Base-by-base conservation (phyloP, 2,888 invertebrate genomes). In the Caenorhabditis angaria region DNA sequence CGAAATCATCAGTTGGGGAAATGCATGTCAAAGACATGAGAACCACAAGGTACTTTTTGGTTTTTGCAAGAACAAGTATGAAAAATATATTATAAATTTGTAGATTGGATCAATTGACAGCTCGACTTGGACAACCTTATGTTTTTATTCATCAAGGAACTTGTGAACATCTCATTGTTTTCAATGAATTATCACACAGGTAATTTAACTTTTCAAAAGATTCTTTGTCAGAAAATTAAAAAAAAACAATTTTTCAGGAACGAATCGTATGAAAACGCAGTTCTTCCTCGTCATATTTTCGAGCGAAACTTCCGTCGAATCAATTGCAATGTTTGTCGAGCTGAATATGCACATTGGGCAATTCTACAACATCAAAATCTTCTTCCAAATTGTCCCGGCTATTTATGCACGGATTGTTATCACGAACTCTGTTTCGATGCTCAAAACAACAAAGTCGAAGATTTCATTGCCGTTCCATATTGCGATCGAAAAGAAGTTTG, bases 121-220 rank as follows among this genome's bases (percentile, higher is more conserved):
- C 91, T 6, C 89, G 90, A 51, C 86, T 92, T 6, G 93, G 93
- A 0, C 91, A 91, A 85, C 92, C 93, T 0, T 92, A 92, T 90
- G 91, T 97, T 0, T 97, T 93, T 89, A 91, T 93, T 71, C 97
- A 97, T 89, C 94, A 94, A 88, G 95, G 94, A 10, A 91, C 92
- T 85, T 97, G 96, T 89, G 95, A 97, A 88, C 97, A 97, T 88
- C 88, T 95, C 1, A 90, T 96, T 84, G 90, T 92, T 0, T 92
- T 96, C 88, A 92, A 92, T 0, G 93, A 94, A 87, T 90, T 93
- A 0, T 92, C 91, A 1, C 35, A 78, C 18, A 62, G 76, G 79
- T 78, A 27, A 2, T 27, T 48, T 41, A 18, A n/a, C 24, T 22
- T 50, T 6, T 50, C 10, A 41, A 41, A 41, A 10, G 18, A 41